These are phyloP conservation scores for Philotrypesis tridentata DNA, from an alignment of 1,140 invertebrate species.

Conservation along the genomic window DNA sequence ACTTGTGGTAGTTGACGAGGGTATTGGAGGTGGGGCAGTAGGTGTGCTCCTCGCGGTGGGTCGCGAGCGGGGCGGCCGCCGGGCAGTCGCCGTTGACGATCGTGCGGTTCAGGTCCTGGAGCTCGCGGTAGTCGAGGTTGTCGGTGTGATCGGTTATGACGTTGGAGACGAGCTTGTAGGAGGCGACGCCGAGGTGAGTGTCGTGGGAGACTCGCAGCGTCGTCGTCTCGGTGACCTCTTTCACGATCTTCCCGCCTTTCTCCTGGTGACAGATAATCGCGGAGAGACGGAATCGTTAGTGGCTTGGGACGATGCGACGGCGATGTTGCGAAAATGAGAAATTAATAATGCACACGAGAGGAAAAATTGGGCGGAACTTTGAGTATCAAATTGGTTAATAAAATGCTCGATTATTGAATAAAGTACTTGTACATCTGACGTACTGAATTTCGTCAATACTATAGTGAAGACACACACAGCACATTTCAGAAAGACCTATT, in stretches of 20 bases:
- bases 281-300: not conserved
- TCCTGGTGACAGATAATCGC: conserved; percentile 58
- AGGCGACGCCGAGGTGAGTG: conserved; percentile 72
- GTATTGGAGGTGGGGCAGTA: not conserved
- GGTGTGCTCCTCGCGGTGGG: not conserved
- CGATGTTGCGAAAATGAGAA: no score
- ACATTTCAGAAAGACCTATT: no score
- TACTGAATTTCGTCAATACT: no score
- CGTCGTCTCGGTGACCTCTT: conserved; percentile 76
- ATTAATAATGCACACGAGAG: no score
- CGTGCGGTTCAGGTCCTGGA: conserved; percentile 55
- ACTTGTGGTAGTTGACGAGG: not conserved
- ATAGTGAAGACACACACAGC: no score
- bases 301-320: no score
- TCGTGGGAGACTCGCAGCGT: conserved; percentile 75
- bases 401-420: no score
- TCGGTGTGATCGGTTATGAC: conserved; percentile 67
- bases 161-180: conserved; percentile 74
- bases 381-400: no score
- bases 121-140: conserved; percentile 57
- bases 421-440: no score
- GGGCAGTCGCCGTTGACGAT: not conserved
- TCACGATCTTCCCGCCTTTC: conserved; percentile 69
- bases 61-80: not conserved
- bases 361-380: no score